These are phyloP conservation scores for Bagarius yarrelli DNA, from an alignment of 2,113 vertebrate species.

Conservation along the genomic window DNA sequence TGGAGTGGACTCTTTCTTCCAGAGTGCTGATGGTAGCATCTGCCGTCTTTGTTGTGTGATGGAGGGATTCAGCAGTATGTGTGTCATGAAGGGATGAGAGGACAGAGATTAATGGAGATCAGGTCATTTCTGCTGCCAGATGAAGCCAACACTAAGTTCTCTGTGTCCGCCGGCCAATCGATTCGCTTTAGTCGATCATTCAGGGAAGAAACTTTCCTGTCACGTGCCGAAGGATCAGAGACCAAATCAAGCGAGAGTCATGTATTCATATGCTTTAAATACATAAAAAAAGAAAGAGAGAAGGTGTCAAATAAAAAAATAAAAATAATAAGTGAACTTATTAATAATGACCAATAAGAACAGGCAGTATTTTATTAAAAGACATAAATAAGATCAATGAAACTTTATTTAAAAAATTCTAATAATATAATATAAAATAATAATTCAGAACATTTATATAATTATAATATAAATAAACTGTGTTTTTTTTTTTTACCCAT, in stretches of 20 bases:
- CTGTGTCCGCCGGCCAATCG: conserved; percentile 83
- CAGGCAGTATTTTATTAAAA: too few species aligned
- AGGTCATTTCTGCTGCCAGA: conserved; percentile 78
- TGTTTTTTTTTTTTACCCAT: too few species aligned
- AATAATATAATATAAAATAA: too few species aligned
- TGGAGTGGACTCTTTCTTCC: conserved; percentile 53
- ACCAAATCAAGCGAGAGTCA: conserved; percentile 47
- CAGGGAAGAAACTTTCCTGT: conserved; percentile 56
- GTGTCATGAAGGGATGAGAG: conserved; percentile 65
- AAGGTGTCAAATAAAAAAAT: not conserved
- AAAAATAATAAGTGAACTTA: not conserved
- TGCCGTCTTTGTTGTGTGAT: conserved; percentile 78
- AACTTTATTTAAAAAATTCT: too few species aligned
- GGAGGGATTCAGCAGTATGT: conserved; percentile 69
- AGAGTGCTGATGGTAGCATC: conserved; percentile 78
- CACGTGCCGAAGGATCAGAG: conserved; percentile 40
- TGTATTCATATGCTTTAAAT: conserved; percentile 57
- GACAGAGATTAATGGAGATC: conserved; percentile 88
- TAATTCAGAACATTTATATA: too few species aligned
- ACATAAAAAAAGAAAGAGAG: not conserved
- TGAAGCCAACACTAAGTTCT: conserved; percentile 79
- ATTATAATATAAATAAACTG: too few species aligned
- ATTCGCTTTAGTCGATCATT: conserved; percentile 90
- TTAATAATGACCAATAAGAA: too few species aligned
- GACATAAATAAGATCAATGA: too few species aligned